Evolutionary conservation across 1,140 invertebrate genomes (phyloP).

Genomic region (Pollicipes pollicipes): DNA sequence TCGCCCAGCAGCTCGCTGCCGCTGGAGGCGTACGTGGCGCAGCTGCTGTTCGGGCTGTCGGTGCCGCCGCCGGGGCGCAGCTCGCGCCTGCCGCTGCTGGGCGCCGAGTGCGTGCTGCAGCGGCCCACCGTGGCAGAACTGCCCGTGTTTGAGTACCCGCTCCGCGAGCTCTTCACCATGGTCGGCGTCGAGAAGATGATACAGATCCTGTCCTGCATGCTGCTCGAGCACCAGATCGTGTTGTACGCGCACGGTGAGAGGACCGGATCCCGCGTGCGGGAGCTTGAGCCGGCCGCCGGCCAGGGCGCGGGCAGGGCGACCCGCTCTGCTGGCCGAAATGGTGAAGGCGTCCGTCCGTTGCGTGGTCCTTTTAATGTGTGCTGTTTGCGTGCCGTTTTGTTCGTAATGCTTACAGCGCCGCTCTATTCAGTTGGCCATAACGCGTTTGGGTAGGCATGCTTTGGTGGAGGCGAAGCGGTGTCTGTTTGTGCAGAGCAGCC

Average conservation of each 20-base stretch:
- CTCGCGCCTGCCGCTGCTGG: slow-evolving; percentile 48
- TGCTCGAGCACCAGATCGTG: slow-evolving; percentile 92
- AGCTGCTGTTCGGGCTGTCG: slow-evolving; percentile 83
- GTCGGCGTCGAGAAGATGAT: slow-evolving; percentile 79
- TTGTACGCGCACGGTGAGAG: slow-evolving; percentile 65
- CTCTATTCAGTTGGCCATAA: no score
- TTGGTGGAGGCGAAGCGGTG: no score
- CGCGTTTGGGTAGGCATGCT: no score
- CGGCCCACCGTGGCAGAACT: slow-evolving; percentile 23
- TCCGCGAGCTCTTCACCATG: slow-evolving; percentile 67
- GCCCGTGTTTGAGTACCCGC: slow-evolving; percentile 46
- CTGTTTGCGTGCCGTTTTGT: no score
- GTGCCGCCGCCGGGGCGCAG: slow-evolving; percentile 71
- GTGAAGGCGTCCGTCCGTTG: no score
- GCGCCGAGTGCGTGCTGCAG: slow-evolving; percentile 28
- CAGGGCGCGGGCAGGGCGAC: no score
- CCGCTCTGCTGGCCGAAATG: no score
- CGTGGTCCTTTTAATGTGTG: no score
- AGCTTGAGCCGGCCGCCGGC: no score
- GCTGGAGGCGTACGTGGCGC: slow-evolving; percentile 85
- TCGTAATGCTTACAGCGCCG: no score
- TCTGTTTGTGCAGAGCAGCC: no score
- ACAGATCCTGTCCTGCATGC: slow-evolving; percentile 82
- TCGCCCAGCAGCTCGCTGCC: slow-evolving; percentile 28
- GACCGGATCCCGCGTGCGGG: no score